Base-by-base conservation (phyloP, 1,140 invertebrate species). In the Phymastichus coffea region DNA sequence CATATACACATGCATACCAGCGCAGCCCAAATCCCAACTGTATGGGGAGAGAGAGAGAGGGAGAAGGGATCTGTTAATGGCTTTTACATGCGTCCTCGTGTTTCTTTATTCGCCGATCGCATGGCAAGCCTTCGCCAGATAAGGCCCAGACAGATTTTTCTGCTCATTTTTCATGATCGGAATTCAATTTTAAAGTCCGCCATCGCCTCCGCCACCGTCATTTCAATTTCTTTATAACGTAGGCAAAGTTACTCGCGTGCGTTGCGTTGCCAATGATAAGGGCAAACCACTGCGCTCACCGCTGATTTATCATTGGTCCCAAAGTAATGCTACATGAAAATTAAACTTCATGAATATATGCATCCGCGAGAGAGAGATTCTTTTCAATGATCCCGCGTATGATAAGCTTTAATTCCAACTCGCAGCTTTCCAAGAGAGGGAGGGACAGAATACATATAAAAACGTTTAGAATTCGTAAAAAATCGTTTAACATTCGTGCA, bases 321-420 rank as follows among this genome's bases (percentile, higher is more conserved):
- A 43, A 35, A 44, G 57, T 38, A 60, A 53, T 61, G 43, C 20
- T 61, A 53, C 58, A 61, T 40, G 58, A 55, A 61, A 61, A 61
- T 61, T 55, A 61, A 61, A 61, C 22, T 22, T 61, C 58, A 49
- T 61, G 58, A 61, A 61, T 54, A 61, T 61, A 61, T 61, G 54
- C 58, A 61, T 61, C 25, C 35, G 43, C 28, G 28, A 33, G 28
- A 33, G 9, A 17, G 6, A 38, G 51, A 61, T 55, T 41, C 28
- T 53, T 25, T 55, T 51, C 46, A 35, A 52, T 23, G 57, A 59
- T 59, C 9, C 12, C 48, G 43, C 23, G 30, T n/a, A n/a, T n/a
- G 49, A 60, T 60, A 60, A 47, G 41, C 30, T 51, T 38, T 28
- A 46, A 38, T 26, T 38, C 48, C n/a, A n/a, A n/a, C n/a, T n/a